Conservation (phyloP, 2,888 invertebrate species). For the Serripes groenlandicus region DNA sequence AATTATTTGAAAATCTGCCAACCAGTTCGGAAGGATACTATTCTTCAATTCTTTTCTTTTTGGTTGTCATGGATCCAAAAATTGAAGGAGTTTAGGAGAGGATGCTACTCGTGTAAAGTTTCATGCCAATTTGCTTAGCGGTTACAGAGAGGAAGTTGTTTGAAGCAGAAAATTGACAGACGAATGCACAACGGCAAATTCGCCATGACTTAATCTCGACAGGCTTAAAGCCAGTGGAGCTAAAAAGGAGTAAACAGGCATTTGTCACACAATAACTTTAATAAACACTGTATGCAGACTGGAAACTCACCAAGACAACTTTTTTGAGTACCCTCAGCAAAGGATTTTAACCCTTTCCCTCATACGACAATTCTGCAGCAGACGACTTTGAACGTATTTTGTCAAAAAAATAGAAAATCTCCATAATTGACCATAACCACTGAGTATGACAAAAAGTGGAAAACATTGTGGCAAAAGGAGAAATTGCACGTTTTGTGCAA, state of each 20-base stretch:
- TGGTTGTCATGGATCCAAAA: background rate
- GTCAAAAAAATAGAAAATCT: too few relatives aligned
- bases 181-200: background rate
- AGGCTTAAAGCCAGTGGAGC: background rate
- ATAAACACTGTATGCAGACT: too few relatives aligned
- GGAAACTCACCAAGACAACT: too few relatives aligned
- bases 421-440: too few relatives aligned
- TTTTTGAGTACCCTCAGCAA: too few relatives aligned
- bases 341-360: too few relatives aligned
- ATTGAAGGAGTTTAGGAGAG: background rate
- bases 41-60: background rate
- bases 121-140: background rate
- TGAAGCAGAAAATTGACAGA: background rate
- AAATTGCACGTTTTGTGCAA: background rate
- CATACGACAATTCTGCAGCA: too few relatives aligned
- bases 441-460: background rate
- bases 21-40: too few relatives aligned
- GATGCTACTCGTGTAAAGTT: background rate
- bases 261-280: too few relatives aligned
- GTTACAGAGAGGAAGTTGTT: background rate
- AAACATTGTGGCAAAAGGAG: background rate
- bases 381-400: too few relatives aligned
- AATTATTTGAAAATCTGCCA: too few relatives aligned
- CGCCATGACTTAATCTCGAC: background rate
- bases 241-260: too few relatives aligned